Evolutionary conservation across 2,888 invertebrate species (phyloP).

Genomic region (Congeria kusceri): DNA sequence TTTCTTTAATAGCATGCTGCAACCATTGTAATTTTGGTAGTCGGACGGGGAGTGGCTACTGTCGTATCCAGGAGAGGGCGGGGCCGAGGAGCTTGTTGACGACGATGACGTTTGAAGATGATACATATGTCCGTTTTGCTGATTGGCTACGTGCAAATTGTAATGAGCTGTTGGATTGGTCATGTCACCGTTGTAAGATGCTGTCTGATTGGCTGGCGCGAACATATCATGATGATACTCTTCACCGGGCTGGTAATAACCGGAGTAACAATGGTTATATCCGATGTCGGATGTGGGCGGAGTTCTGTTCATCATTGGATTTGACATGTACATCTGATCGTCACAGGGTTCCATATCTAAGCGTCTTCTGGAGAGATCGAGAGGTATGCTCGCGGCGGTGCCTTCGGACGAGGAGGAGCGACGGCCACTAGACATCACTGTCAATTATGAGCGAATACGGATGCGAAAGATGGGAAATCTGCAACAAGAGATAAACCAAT

Average conservation of each 20-base stretch:
- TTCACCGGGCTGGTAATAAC: not conserved
- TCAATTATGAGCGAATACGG: not conserved
- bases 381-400: constrained; percentile 37
- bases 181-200: no score
- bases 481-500: no score
- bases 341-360: constrained; percentile 39
- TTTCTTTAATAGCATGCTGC: constrained; percentile 58
- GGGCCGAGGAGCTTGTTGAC: constrained; percentile 4
- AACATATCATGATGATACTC: no score
- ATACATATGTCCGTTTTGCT: not conserved
- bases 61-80: constrained; percentile 15
- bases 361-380: constrained; percentile 54
- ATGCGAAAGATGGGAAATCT: no score
- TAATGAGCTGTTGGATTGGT: not conserved
- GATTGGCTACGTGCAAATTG: not conserved
- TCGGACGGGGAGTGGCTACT: constrained; percentile 4
- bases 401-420: not conserved
- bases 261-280: constrained; percentile 3
- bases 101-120: not conserved
- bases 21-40: constrained; percentile 8
- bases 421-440: not conserved
- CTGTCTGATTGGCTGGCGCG: no score
- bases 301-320: constrained; percentile 2
- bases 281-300: not conserved
- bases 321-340: not conserved